Evolutionary conservation across 2,113 vertebrate species (phyloP).

Genomic region (Epinephelus lanceolatus): DNA sequence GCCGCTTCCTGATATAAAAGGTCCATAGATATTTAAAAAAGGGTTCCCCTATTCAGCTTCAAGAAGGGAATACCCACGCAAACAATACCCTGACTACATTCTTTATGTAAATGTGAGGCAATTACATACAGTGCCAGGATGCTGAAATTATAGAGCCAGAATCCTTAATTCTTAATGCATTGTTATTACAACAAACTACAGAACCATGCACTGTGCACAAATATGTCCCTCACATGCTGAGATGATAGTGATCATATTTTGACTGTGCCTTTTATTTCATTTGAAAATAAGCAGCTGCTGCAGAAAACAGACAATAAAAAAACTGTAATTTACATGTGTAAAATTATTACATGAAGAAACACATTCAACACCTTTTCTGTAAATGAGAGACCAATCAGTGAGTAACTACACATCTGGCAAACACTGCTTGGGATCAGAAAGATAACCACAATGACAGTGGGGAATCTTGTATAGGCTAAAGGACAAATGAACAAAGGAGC

Average conservation of each 20-base stretch:
- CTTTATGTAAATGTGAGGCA: slow-evolving; percentile 13
- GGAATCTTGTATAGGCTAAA: no score
- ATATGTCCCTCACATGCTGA: background rate
- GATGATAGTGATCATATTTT: background rate
- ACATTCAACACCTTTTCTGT: background rate
- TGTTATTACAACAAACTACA: background rate
- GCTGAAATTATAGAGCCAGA: slow-evolving; percentile 6
- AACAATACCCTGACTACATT: slow-evolving; percentile 1
- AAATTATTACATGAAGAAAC: background rate
- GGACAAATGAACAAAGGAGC: no score
- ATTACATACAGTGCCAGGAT: background rate
- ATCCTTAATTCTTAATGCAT: background rate
- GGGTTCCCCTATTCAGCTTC: background rate
- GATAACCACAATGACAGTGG: no score
- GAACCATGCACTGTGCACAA: background rate
- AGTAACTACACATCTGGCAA: background rate
- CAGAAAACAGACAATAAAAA: background rate
- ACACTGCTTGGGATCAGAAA: background rate
- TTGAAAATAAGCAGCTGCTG: background rate
- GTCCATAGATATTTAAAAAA: background rate
- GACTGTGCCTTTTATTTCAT: background rate
- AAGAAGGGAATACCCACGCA: background rate
- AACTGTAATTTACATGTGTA: background rate
- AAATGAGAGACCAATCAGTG: background rate
- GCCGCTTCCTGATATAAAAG: background rate